Evolutionary conservation across 1,140 invertebrate genomes (phyloP), one percentile per base, ranked within the genome.

Genomic region (Leptinotarsa defecta): DNA sequence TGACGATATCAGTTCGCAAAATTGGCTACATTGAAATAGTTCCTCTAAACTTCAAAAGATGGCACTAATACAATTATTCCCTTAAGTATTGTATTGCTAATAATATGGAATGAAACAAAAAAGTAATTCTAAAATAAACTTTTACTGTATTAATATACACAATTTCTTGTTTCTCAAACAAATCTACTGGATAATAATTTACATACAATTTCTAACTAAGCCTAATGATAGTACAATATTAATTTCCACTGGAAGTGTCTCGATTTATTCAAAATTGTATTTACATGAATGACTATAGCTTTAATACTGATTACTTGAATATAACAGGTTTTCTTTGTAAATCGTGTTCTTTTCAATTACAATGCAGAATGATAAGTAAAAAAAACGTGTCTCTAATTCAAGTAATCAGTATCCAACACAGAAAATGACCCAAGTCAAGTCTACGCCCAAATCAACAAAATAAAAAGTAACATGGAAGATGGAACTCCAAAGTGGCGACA

Each of bases 41-140:
- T 43, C 34, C 34, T 43, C 34, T 3, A 43, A 11, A 43, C 34
- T 43, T 43, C 34, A 43, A 43, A 43, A 43, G 34, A 43, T 43
- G 34, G 34, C 34, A 43, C 34, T 43, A 43, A 43, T 8, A 34
- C 34, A 11, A 43, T 11, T 11, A 43, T 43, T 43, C 1, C 8
- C 34, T 34, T 1, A 43, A 43, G 8, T 43, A 3, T 11, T 43
- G 2, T 43, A 43, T 11, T 43, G 11, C 34, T 11, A 3, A 43
- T 43, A 43, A 11, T 43, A 11, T 11, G 34, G 2, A 43, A 43
- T 43, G 34, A 43, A 65, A 70, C 68, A 70, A 70, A 70, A 48
- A 70, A 34, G 48, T 70, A 49, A 70, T n/a, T 70, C 68, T 70
- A 70, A 70, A 70, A 70, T 70, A 70, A 70, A 70, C 68, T 69